phyloP scores from a whole-genome alignment of 2,888 invertebrate species.

The Agonopterix arenella region DNA sequence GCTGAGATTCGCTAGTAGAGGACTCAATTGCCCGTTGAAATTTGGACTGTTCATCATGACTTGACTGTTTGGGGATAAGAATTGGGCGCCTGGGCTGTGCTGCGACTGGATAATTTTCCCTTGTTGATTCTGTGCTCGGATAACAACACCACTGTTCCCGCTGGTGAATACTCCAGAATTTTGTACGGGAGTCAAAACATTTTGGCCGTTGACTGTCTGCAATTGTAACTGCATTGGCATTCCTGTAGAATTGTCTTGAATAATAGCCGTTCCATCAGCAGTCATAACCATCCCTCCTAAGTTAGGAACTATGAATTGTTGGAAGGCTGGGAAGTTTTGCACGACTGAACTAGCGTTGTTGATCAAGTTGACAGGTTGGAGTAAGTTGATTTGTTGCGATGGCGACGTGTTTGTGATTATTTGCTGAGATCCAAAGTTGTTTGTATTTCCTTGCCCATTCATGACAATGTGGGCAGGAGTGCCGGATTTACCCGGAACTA shows the following conservation, averaged over 20 bases:
- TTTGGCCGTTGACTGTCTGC: slow-evolving; percentile 88
- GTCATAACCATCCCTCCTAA: slow-evolving; percentile 90
- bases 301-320: slow-evolving; percentile 90
- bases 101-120: slow-evolving; percentile 83
- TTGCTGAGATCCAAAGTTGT: slow-evolving; percentile 80
- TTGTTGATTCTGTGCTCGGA: slow-evolving; percentile 84
- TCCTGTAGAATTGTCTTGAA: slow-evolving; percentile 82
- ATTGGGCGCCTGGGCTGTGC: slow-evolving; percentile 82
- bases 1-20: slow-evolving; percentile 84
- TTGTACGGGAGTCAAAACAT: slow-evolving; percentile 84
- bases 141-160: slow-evolving; percentile 87
- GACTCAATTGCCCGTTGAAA: slow-evolving; percentile 87
- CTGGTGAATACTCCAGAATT: slow-evolving; percentile 79
- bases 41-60: slow-evolving; percentile 85
- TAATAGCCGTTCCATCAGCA: slow-evolving; percentile 85
- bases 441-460: slow-evolving; percentile 81
- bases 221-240: slow-evolving; percentile 86
- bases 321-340: slow-evolving; percentile 86
- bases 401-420: slow-evolving; percentile 79
- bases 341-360: slow-evolving; percentile 83
- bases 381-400: slow-evolving; percentile 81
- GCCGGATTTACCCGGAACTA: slow-evolving; percentile 85
- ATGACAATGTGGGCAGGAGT: slow-evolving; percentile 86
- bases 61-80: slow-evolving; percentile 85
- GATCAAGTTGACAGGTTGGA: slow-evolving; percentile 89